Evolutionary conservation across 2,113 vertebrate species (phyloP).

Genomic region (Tympanuchus pallidicinctus): DNA sequence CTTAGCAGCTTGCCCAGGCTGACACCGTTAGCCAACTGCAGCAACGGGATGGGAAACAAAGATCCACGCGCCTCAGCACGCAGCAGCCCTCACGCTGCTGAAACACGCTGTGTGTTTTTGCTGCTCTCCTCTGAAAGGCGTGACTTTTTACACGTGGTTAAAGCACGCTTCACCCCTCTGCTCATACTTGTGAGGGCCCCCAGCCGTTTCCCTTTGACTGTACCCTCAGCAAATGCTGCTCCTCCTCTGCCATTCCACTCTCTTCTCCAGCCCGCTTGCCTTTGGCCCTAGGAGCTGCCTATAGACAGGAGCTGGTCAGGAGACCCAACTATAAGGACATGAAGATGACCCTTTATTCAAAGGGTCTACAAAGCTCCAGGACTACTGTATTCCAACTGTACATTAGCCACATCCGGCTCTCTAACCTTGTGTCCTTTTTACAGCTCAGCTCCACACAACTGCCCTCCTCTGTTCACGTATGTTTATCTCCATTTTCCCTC

Average conservation of each 20-base stretch:
- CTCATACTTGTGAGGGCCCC: neutral
- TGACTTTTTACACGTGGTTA: neutral
- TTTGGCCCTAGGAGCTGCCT: neutral
- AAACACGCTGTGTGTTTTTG: neutral
- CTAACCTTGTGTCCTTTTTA: neutral
- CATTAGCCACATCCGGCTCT: neutral
- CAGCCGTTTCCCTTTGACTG: neutral
- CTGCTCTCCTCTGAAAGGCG: neutral
- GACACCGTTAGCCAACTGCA: conserved; percentile 19
- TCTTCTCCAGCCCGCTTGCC: neutral
- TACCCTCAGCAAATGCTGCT: neutral
- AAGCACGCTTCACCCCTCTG: neutral
- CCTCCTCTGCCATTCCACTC: neutral
- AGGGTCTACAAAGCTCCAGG: neutral
- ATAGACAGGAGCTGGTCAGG: neutral
- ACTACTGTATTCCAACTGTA: neutral
- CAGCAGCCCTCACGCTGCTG: neutral
- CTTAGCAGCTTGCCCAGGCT: conserved; percentile 35
- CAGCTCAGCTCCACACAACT: neutral
- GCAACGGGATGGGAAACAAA: conserved; percentile 29
- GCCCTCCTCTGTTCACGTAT: neutral
- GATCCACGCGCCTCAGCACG: neutral
- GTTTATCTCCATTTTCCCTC: neutral
- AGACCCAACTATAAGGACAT: neutral
- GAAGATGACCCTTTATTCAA: neutral